Conservation (phyloP, 2,888 invertebrate species). For the Perdita meconis region DNA sequence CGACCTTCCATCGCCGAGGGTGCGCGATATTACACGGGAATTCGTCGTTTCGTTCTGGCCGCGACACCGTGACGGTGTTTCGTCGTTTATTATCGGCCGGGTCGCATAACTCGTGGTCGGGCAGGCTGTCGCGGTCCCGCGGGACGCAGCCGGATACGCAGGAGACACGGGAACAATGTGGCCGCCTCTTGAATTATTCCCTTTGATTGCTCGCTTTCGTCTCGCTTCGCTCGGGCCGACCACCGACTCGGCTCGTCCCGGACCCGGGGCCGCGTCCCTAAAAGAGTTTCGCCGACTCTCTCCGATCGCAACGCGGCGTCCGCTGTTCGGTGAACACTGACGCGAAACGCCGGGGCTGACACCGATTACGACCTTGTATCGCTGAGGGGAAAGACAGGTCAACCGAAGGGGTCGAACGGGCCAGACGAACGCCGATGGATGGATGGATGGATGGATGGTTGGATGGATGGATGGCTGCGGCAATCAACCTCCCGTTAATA, state of each 20-base stretch:
- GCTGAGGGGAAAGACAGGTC: conserved; percentile 46
- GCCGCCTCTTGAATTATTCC: conserved; percentile 84
- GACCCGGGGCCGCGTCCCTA: conserved; percentile 58
- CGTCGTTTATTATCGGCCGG: conserved; percentile 69
- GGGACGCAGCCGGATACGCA: conserved; percentile 59
- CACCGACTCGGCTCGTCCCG: conserved; percentile 11
- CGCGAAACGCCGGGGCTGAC: conserved; percentile 43
- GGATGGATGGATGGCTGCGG: conserved; percentile 63
- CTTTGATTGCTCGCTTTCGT: conserved; percentile 84
- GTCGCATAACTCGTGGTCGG: conserved; percentile 67
- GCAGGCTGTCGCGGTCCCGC: conserved; percentile 50
- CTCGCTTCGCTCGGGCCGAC: conserved; percentile 73
- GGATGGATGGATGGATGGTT: conserved; percentile 59
- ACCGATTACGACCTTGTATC: conserved; percentile 66
- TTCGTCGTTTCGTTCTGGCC: conserved; percentile 58
- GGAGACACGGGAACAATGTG: conserved; percentile 78
- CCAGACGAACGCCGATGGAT: conserved; percentile 40
- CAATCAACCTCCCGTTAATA: conserved; percentile 79
- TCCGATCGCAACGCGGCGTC: conserved; percentile 39
- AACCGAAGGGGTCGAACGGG: conserved; percentile 24
- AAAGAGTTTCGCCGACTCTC: conserved; percentile 65
- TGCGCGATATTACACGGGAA: conserved; percentile 39
- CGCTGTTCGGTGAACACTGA: conserved; percentile 42
- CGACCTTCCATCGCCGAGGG: conserved; percentile 6
- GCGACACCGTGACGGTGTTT: conserved; percentile 66